phyloP scores from a whole-genome alignment of 2,888 invertebrate genomes.

The Athalia circularis region DNA sequence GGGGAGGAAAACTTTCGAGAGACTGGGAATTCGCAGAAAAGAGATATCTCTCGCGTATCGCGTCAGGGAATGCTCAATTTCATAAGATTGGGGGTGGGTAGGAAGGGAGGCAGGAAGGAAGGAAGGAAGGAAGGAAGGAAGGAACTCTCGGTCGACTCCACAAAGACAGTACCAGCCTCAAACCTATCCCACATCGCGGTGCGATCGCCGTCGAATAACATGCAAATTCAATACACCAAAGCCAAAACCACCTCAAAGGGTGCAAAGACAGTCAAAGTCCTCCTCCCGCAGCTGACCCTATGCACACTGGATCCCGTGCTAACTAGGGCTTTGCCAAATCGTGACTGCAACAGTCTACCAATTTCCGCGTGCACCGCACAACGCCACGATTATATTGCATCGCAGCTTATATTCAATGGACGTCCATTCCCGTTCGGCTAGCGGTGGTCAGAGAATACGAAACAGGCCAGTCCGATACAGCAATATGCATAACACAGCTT shows the following conservation, averaged over 20 bases:
- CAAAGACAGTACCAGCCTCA: conserved; percentile 46
- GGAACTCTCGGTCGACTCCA: conserved; percentile 45
- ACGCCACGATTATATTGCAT: conserved; percentile 38
- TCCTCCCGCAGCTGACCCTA: conserved; percentile 1
- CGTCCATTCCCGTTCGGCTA: conserved; percentile 1
- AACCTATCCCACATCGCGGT: background rate
- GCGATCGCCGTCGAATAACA: conserved; percentile 62
- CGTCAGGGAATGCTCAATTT: conserved; percentile 12
- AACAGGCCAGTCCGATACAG: background rate
- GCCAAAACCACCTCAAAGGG: conserved; percentile 54
- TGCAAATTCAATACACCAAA: conserved; percentile 66
- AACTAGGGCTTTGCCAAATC: conserved; percentile 50
- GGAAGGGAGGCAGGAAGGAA: conserved; percentile 23
- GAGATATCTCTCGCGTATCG: conserved; percentile 24
- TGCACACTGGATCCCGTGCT: conserved; percentile 1
- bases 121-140: conserved; percentile 45
- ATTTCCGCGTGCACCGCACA: conserved; percentile 14
- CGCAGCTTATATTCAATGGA: conserved; percentile 18
- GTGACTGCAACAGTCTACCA: conserved; percentile 37
- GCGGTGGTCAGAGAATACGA: conserved; percentile 2
- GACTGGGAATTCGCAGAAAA: background rate
- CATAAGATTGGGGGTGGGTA: background rate
- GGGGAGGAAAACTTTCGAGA: background rate
- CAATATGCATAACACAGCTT: background rate
- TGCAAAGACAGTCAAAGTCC: conserved; percentile 54